Evolutionary conservation across 1,140 invertebrate species (phyloP).

Genomic region (Microplitis mediator): DNA sequence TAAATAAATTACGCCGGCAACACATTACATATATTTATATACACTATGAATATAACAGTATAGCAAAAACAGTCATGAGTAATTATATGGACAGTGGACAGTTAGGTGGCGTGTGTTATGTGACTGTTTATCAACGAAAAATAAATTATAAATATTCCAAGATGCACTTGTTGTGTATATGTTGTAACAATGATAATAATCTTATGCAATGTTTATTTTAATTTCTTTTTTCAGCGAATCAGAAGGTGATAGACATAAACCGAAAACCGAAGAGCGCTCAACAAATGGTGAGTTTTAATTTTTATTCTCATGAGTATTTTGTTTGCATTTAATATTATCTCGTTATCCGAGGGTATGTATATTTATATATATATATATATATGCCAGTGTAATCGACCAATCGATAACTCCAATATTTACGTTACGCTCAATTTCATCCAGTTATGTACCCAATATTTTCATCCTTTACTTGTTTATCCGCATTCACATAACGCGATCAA

Average conservation of each 20-base stretch:
- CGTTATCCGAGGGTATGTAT: background rate
- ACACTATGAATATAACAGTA: slow-evolving; percentile 4
- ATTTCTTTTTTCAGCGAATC: slow-evolving; percentile 71
- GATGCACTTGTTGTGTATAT: too few species aligned
- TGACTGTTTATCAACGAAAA: background rate
- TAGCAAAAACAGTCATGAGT: background rate
- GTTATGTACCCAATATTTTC: too few species aligned
- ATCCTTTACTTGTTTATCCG: too few species aligned
- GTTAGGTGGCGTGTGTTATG: slow-evolving; percentile 15
- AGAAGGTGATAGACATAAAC: slow-evolving; percentile 86
- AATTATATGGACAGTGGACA: slow-evolving; percentile 22
- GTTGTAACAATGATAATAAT: too few species aligned
- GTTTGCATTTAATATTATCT: background rate
- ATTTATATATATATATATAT: too few species aligned
- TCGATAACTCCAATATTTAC: background rate
- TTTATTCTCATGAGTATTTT: background rate
- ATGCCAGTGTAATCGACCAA: background rate
- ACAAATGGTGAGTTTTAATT: slow-evolving; percentile 83
- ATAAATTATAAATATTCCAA: background rate
- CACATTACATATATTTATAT: too few species aligned
- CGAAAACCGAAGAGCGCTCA: slow-evolving; percentile 85
- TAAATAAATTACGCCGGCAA: too few species aligned
- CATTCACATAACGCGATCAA: too few species aligned
- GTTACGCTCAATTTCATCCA: background rate
- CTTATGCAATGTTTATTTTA: slow-evolving; percentile 3